Conservation (phyloP, 2,113 vertebrate genomes). For the Aegotheles bennettii region DNA sequence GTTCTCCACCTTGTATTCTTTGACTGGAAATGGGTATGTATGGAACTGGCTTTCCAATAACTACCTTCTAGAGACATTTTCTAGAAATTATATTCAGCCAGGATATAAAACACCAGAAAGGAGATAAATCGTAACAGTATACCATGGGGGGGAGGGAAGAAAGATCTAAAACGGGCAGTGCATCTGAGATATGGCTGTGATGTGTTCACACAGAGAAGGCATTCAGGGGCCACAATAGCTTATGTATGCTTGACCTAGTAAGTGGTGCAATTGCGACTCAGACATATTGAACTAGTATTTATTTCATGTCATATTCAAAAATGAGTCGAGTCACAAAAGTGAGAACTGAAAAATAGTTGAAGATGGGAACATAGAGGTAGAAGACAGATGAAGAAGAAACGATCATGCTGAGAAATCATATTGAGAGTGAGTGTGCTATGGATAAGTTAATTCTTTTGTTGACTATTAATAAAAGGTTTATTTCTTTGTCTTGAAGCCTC, state of each 20-base stretch:
- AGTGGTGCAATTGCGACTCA: not conserved
- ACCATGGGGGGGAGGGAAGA: not conserved
- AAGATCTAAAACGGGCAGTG: not conserved
- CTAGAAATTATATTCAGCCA: not conserved
- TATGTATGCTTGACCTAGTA: not conserved
- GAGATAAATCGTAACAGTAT: not conserved
- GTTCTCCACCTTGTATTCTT: not conserved
- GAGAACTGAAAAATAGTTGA: not conserved
- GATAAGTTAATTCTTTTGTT: not conserved
- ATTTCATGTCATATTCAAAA: not conserved
- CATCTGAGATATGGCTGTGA: not conserved
- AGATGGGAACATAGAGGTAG: not conserved
- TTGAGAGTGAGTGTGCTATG: not conserved
- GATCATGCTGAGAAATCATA: not conserved
- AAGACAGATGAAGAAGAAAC: not conserved
- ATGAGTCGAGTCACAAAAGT: not conserved
- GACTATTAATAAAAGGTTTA: constrained; percentile 21
- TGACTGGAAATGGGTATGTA: not conserved
- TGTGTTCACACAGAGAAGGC: not conserved
- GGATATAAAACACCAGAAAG: not conserved
- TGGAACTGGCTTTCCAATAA: not conserved
- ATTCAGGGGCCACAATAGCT: not conserved
- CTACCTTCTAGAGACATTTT: not conserved
- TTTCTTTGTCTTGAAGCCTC: not conserved
- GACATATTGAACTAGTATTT: not conserved